Evolutionary conservation across 2,797 vertebrate genomes (phyloP), one percentile per base, ranked within the genome.

Genomic region (Anisognathus igniventris): DNA sequence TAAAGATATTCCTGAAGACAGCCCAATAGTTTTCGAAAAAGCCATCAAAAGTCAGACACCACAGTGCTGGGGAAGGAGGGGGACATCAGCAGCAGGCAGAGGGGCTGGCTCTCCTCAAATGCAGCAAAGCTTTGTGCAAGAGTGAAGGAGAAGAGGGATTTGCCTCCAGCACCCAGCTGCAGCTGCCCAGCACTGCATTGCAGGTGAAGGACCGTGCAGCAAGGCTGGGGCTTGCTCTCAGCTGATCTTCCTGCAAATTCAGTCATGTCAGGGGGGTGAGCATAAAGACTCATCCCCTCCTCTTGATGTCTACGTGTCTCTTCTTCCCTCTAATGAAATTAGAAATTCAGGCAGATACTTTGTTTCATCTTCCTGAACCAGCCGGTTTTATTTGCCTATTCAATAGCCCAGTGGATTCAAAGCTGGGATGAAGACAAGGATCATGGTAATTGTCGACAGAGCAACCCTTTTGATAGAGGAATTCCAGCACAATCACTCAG

Each of bases 101-200:
- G 76, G 90, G 86, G 94, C 77, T 90, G 95, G 39, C 48, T 85
- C 81, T 93, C 40, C 54, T 33, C 8, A 54, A 91, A 89, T 16
- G 68, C 88, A 93, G 89, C 92, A 40, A 27, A 93, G 96, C 96
- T 96, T 96, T 96, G 95, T 95, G 94, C 56, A 13, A 28, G 90
- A 91, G 81, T 21, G 66, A 92, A 76, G 91, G 76, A 96, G 96
- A 45, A 92, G 86, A 96, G 91, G 77, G 88, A 53, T 84, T 61
- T 88, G 90, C 90, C 93, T 97, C 86, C 93, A 96, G 98, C 97
- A 96, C 98, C 98, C 98, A 98, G 98, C 94, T 97, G 97, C 97
- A 96, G 96, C 94, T 97, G 97, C 90, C 89, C 94, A 98, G 97
- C 98, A 98, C 98, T 99, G 99, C 99, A 99, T 98, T 99, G 99